A percentile compares a stretch with the other conserved stretches of the same genome.
Conservation (phyloP, 2,888 invertebrate species). For the Monopis laevigella region DNA sequence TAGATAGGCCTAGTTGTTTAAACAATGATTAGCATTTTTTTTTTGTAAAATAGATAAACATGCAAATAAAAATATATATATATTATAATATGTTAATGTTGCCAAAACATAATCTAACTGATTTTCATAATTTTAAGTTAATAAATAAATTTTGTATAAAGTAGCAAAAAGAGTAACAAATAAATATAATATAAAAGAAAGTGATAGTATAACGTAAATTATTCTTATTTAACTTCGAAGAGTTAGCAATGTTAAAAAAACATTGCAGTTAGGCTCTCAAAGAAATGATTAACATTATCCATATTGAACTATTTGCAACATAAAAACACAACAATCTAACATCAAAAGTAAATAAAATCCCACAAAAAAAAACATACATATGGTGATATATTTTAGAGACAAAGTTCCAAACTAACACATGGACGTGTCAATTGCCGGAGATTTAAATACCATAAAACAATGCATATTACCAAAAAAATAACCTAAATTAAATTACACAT, state of each 20-base stretch:
- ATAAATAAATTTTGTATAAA: too few relatives aligned
- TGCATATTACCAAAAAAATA: neutral
- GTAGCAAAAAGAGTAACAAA: too few relatives aligned
- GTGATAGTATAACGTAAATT: neutral
- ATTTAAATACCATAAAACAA: too few relatives aligned
- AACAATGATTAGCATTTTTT: too few relatives aligned
- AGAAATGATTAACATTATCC: conserved; percentile 66
- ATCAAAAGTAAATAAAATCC: conserved; percentile 26
- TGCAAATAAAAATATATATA: too few relatives aligned
- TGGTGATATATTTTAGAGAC: neutral
- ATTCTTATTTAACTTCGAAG: neutral
- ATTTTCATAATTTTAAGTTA: too few relatives aligned
- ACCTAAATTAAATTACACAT: conserved; percentile 58
- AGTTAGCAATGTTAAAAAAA: neutral
- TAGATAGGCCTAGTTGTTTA: too few relatives aligned
- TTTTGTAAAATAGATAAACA: too few relatives aligned
- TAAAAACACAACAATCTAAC: conserved; percentile 60
- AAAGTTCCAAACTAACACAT: conserved; percentile 23
- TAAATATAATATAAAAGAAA: neutral
- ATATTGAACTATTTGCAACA: conserved; percentile 54
- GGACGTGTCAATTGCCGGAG: neutral
- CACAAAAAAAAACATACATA: conserved; percentile 11
- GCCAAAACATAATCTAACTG: too few relatives aligned
- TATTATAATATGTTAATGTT: too few relatives aligned
- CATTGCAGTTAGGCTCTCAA: conserved; percentile 24